These are phyloP conservation scores for Thinocorus orbignyianus DNA, from an alignment of 2,113 vertebrate species.

Conservation along the genomic window DNA sequence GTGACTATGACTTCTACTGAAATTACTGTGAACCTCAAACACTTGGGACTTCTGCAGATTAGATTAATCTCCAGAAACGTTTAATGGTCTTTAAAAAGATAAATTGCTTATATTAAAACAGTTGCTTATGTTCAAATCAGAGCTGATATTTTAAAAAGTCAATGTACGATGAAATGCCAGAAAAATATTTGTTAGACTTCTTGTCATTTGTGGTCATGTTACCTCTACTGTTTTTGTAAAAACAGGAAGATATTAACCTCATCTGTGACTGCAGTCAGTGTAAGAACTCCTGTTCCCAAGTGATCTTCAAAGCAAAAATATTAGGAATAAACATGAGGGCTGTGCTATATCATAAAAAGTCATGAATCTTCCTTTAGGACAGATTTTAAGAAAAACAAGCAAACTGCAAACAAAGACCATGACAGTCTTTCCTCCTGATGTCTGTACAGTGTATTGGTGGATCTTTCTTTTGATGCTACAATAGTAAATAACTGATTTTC, in stretches of 20 bases:
- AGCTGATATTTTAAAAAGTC: constrained; percentile 24
- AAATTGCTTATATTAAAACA: neutral
- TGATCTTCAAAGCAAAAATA: constrained; percentile 54
- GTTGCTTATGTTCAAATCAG: neutral
- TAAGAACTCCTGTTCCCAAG: neutral
- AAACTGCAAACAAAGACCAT: constrained; percentile 33
- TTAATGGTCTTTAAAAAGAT: neutral
- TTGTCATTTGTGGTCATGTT: constrained; percentile 1
- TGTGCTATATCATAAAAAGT: neutral
- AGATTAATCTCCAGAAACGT: neutral
- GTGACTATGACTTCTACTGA: neutral
- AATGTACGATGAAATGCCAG: neutral
- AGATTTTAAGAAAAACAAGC: constrained; percentile 36
- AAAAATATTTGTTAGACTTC: constrained; percentile 31
- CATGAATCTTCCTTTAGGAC: constrained; percentile 32
- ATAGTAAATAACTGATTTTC: constrained; percentile 48
- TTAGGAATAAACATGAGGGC: constrained; percentile 43
- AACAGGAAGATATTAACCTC: constrained; percentile 10
- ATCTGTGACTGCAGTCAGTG: neutral
- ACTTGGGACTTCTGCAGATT: neutral
- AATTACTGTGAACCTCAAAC: neutral
- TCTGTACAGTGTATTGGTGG: constrained; percentile 20
- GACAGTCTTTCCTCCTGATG: constrained; percentile 14
- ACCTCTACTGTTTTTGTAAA: neutral
- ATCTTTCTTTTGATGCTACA: constrained; percentile 54